Evolutionary conservation across 2,113 vertebrate species (phyloP), one percentile per base, ranked within the genome.

Genomic region (Sturnus vulgaris): DNA sequence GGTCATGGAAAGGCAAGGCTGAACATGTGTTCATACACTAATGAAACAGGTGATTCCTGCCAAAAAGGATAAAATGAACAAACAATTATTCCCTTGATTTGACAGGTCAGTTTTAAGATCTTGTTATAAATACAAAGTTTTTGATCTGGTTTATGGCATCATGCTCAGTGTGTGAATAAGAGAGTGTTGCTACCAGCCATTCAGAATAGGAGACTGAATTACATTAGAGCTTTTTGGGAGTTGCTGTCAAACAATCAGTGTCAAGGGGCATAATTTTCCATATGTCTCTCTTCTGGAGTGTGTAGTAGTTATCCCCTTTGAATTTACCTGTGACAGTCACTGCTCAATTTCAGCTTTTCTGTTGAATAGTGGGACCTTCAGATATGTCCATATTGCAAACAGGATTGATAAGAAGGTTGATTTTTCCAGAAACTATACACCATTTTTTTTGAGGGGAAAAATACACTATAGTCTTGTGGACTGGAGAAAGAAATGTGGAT

Each of bases 61-160:
- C 37, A 66, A 68, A 80, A 78, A 47, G 35, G 33, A 64, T 57
- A 40, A 92, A 83, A 86, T 3, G 24, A 61, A 80, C 37, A 79
- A 86, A 70, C 21, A 80, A 69, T 56, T 57, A 68, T 84, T 68
- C n/a, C 40, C 35, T 82, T 73, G 46, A 49, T 73, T 72, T 75
- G 35, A 63, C 33, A 81, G 59, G 10, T 95, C 76, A 82, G 23
- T 69, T 90, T 94, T 87, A 79, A 95, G 82, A 88, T 89, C 78
- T 60, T 85, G 31, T 90, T 88, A 83, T 72, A 88, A 92, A 73
- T 42, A 56, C 2, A 37, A 52, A 16, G 11, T 69, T 94, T 89
- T 60, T 9, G 8, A 73, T 61, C 59, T 81, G 47, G 33, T 88
- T 90, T 93, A 70, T 28, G 35, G 64, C 71, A 73, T 59, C 33